Percentiles rank a stretch among this genome's conserved stretches.
Conservation (phyloP, 2,113 vertebrate species). For the Guaruba guarouba region DNA sequence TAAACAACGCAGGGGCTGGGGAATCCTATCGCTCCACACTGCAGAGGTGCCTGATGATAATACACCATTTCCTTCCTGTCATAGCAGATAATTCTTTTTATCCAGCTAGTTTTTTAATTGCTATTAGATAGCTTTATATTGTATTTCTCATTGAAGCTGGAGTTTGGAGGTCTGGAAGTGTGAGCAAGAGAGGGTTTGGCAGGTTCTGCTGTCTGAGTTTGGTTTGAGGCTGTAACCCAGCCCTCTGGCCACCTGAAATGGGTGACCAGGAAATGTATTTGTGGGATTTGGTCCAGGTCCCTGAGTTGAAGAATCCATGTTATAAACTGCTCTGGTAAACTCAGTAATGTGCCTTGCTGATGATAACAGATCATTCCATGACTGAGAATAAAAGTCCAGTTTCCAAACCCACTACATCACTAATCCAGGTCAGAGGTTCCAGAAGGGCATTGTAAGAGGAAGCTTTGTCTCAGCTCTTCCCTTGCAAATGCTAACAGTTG, state of each 20-base stretch:
- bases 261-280: neutral
- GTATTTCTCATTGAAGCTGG: accelerated
- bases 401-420: neutral
- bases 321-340: neutral
- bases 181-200: neutral
- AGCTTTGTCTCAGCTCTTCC: neutral
- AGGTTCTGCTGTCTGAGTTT: neutral
- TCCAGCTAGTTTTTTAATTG: neutral
- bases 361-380: accelerated
- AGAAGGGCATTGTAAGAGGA: accelerated
- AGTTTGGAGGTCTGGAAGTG: neutral
- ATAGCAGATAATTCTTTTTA: neutral
- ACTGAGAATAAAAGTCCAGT: neutral
- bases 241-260: accelerated
- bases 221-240: neutral
- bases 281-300: neutral
- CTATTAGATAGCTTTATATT: accelerated
- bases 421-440: neutral
- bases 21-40: slow-evolving; percentile 81
- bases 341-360: neutral
- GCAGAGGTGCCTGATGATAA: slow-evolving; percentile 78
- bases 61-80: neutral
- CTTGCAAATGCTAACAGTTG: neutral
- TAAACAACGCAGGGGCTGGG: slow-evolving; percentile 28
- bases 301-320: too few relatives aligned